Conservation (phyloP, 2,113 vertebrate species). For the Tachycineta bicolor region DNA sequence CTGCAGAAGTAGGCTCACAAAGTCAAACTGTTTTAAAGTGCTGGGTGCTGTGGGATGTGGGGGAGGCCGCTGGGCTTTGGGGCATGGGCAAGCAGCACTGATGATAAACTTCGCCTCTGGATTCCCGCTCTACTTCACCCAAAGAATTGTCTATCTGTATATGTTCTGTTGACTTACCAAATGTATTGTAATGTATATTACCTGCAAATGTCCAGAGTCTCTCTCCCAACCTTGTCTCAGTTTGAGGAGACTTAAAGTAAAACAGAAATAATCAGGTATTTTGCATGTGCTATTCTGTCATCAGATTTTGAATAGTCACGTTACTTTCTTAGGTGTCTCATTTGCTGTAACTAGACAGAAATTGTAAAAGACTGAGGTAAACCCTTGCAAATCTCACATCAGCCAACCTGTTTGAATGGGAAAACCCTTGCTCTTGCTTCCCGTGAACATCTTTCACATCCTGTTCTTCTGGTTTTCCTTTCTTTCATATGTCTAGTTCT, state of each 20-base stretch:
- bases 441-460: not conserved
- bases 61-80: not conserved
- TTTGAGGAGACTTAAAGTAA: not conserved
- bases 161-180: not conserved
- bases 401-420: not conserved
- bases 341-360: not conserved
- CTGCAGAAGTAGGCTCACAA: not conserved
- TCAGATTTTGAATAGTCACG: not conserved
- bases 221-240: not conserved
- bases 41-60: not conserved
- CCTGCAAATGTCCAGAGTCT: not conserved
- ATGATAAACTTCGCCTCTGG: not conserved
- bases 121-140: not conserved
- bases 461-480: slow-evolving; percentile 12
- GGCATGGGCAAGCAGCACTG: fast-evolving
- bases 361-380: slow-evolving; percentile 30
- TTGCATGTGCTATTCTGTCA: slow-evolving; percentile 30
- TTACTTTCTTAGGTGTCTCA: slow-evolving; percentile 24
- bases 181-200: not conserved
- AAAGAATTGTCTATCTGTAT: not conserved
- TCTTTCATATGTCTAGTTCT: not conserved
- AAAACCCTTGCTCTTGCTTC: not conserved
- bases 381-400: slow-evolving; percentile 2
- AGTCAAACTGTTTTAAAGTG: not conserved
- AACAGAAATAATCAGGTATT: not conserved